Conservation (phyloP, 2,797 vertebrate genomes). For the Cirrhinus mrigala region DNA sequence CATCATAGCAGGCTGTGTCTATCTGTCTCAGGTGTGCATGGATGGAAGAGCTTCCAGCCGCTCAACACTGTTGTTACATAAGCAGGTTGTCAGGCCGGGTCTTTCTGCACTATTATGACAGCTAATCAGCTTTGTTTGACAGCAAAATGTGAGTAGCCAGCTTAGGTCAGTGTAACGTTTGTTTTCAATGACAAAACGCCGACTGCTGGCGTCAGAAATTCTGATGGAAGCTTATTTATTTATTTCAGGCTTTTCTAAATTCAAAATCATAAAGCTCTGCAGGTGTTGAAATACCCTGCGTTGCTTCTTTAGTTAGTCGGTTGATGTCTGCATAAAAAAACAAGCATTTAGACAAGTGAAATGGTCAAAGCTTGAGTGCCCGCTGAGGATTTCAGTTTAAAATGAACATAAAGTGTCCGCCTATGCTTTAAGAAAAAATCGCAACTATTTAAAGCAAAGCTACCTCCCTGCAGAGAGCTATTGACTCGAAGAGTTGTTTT, state of each 20-base stretch:
- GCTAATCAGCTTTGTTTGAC: constrained; percentile 1
- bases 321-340: neutral
- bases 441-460: constrained; percentile 10
- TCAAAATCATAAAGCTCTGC: constrained; percentile 12
- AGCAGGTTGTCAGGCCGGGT: neutral
- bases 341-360: neutral
- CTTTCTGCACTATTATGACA: constrained; percentile 12
- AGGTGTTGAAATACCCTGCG: neutral
- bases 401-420: neutral
- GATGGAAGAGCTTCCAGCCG: neutral
- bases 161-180: constrained; percentile 8
- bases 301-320: neutral
- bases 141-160: neutral
- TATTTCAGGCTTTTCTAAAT: neutral
- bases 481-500: constrained; percentile 30
- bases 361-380: neutral
- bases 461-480: constrained; percentile 6
- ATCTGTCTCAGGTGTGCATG: constrained; percentile 17
- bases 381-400: constrained; percentile 9
- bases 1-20: neutral
- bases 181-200: constrained; percentile 3
- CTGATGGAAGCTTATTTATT: constrained; percentile 8
- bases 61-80: constrained; percentile 7
- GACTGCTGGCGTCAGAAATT: neutral
- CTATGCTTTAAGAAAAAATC: constrained; percentile 26